These are phyloP conservation scores for Notechis scutatus DNA, from an alignment of 2,113 vertebrate species.

Conservation along the genomic window DNA sequence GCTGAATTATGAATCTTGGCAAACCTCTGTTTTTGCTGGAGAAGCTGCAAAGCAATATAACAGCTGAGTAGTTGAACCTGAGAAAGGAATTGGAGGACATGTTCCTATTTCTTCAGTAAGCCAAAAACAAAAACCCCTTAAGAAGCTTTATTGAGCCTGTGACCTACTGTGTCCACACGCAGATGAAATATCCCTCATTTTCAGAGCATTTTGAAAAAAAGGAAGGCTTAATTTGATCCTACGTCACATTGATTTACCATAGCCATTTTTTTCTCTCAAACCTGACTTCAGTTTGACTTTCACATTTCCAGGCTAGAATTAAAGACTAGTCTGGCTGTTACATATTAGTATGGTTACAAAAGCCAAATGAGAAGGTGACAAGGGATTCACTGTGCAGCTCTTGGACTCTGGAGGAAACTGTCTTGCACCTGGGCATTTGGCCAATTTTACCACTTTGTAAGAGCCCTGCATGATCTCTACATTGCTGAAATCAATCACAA, in stretches of 20 bases:
- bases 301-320: background rate
- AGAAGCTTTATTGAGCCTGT: background rate
- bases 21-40: slow-evolving; percentile 6
- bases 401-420: background rate
- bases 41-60: background rate
- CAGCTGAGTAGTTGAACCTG: background rate
- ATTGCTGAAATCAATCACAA: background rate
- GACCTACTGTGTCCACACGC: background rate
- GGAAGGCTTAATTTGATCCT: background rate
- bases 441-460: background rate
- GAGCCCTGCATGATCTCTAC: background rate
- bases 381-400: background rate
- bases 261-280: background rate
- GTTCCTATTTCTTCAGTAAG: background rate
- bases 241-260: background rate
- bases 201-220: background rate
- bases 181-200: background rate
- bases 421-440: background rate
- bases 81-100: background rate
- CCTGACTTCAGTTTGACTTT: slow-evolving; percentile 4
- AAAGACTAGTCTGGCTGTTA: background rate
- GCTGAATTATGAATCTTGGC: fast-evolving
- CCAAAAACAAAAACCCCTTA: background rate
- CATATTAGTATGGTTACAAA: background rate
- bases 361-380: background rate